Conservation (phyloP, 2,113 vertebrate species). For the Opisthocomus hoazin region DNA sequence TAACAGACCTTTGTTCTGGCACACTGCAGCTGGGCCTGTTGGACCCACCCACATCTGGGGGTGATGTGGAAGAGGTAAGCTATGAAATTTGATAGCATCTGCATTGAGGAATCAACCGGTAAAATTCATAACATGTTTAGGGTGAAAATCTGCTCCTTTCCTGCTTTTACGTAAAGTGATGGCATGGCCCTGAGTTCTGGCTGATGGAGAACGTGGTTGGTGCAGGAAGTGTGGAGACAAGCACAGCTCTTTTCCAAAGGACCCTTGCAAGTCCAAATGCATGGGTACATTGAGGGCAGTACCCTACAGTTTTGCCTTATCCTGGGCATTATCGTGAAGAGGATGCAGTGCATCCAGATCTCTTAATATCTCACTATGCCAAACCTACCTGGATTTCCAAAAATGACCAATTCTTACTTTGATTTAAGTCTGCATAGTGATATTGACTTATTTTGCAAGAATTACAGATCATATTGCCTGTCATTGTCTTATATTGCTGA, state of each 20-base stretch:
- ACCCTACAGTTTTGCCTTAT: neutral
- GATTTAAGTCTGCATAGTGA: neutral
- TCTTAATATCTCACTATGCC: neutral
- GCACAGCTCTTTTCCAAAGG: neutral
- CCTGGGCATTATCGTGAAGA: neutral
- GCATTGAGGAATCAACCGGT: neutral
- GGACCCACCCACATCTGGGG: neutral
- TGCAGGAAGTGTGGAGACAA: neutral
- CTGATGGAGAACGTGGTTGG: neutral
- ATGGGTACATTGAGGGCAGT: neutral
- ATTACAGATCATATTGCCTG: neutral
- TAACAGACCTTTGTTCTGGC: neutral
- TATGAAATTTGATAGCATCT: neutral
- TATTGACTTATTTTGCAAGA: neutral
- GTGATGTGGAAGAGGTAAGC: neutral
- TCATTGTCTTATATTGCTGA: neutral
- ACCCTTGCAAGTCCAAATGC: accelerated
- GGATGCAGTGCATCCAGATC: neutral
- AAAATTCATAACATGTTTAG: neutral
- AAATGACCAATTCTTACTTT: neutral
- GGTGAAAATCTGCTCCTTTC: neutral
- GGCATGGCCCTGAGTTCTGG: accelerated
- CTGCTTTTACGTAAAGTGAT: neutral
- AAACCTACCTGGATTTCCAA: neutral
- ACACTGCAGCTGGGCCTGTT: neutral